Conservation (phyloP, 2,113 vertebrate genomes). For the Kryptolebias marmoratus region DNA sequence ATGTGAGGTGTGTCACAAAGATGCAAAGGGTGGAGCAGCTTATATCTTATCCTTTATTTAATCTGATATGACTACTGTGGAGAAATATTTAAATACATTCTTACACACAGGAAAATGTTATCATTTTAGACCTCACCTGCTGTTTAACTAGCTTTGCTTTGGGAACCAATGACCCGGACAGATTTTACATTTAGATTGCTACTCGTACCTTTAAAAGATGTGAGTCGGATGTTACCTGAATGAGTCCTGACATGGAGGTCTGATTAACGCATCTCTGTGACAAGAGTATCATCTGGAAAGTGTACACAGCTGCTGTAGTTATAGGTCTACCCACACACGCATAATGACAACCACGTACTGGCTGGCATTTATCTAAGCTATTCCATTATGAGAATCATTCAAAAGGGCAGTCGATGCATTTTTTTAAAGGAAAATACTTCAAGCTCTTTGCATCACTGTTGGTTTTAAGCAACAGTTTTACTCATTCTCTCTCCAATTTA, state of each 20-base stretch:
- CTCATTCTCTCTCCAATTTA: not conserved
- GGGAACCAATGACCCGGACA: not conserved
- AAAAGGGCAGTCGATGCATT: constrained; percentile 20
- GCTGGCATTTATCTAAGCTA: constrained; percentile 59
- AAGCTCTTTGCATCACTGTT: not conserved
- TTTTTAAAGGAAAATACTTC: not conserved
- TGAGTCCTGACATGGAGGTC: constrained; percentile 11
- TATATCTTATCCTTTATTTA: constrained; percentile 11
- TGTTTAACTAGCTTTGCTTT: not conserved
- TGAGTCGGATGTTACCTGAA: constrained; percentile 8
- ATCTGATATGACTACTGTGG: constrained; percentile 13
- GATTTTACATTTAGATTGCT: not conserved
- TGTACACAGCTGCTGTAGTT: constrained; percentile 78
- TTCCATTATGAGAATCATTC: constrained; percentile 39
- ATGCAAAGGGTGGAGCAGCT: not conserved
- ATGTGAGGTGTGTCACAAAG: constrained; percentile 7
- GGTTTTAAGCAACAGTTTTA: not conserved
- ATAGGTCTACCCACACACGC: constrained; percentile 66
- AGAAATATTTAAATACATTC: not conserved
- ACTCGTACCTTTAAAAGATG: constrained; percentile 1
- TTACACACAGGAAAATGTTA: not conserved
- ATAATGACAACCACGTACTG: constrained; percentile 56
- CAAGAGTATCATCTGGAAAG: constrained; percentile 50
- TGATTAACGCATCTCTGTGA: constrained; percentile 43
- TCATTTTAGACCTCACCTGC: not conserved